phyloP scores from a whole-genome alignment of 2,888 invertebrate genomes.

The Drosophila flavopinicola region DNA sequence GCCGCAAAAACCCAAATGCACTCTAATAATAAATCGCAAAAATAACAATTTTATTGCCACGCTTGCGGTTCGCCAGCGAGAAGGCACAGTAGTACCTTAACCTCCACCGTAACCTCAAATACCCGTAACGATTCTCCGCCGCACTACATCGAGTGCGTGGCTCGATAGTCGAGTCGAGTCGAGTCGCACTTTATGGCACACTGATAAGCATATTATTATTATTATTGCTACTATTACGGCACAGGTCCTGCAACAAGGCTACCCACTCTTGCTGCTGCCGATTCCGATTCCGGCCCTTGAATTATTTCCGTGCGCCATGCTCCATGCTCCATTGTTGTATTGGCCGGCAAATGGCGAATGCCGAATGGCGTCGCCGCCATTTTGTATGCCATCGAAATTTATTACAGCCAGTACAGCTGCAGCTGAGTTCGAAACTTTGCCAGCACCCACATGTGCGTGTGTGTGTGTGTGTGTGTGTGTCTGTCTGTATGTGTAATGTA shows the following conservation, averaged over 20 bases:
- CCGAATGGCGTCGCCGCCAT: slow-evolving; percentile 36
- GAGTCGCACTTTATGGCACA: slow-evolving; percentile 63
- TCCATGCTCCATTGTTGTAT: slow-evolving; percentile 43
- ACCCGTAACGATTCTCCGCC: neutral
- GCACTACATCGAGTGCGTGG: slow-evolving; percentile 23
- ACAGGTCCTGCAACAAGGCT: slow-evolving; percentile 9
- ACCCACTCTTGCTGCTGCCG: neutral
- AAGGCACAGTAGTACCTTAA: slow-evolving; percentile 19
- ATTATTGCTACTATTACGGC: slow-evolving; percentile 61
- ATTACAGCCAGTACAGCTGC: slow-evolving; percentile 56
- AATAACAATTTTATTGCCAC: slow-evolving; percentile 76
- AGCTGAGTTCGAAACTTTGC: slow-evolving; percentile 49
- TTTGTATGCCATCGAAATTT: slow-evolving; percentile 63
- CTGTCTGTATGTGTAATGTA: slow-evolving; percentile 8
- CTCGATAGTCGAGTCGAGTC: slow-evolving; percentile 59
- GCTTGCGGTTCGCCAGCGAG: slow-evolving; percentile 51
- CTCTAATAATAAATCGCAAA: slow-evolving; percentile 80
- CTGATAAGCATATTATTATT: slow-evolving; percentile 80
- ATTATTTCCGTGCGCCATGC: slow-evolving; percentile 53
- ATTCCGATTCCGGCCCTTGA: slow-evolving; percentile 35
- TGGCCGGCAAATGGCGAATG: slow-evolving; percentile 24
- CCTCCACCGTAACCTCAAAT: neutral
- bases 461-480: neutral
- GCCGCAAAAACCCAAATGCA: slow-evolving; percentile 70
- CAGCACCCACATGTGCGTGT: neutral